Evolutionary conservation across 1,140 invertebrate species (phyloP).

Genomic region (Platorchestia sp.): DNA sequence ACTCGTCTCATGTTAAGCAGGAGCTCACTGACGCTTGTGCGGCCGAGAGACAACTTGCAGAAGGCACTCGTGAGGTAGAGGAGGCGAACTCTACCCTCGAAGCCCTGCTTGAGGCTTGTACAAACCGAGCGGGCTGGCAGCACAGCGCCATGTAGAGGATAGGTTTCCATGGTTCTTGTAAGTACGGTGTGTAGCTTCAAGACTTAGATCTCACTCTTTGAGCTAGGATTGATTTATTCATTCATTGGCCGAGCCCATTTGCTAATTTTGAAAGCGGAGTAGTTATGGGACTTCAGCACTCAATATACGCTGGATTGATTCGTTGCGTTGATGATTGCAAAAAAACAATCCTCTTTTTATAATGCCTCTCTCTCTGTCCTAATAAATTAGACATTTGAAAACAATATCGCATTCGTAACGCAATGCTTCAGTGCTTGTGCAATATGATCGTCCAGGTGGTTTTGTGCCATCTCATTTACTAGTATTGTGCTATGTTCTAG

Average conservation of each 20-base stretch:
- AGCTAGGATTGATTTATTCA: background rate
- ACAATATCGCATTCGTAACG: background rate
- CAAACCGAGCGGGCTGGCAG: constrained; percentile 18
- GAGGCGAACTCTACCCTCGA: constrained; percentile 33
- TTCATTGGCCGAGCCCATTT: background rate
- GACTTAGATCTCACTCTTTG: background rate
- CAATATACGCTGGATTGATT: background rate
- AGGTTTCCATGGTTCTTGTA: background rate
- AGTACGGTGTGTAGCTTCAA: background rate
- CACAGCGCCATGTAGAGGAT: constrained; percentile 1
- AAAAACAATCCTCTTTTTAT: background rate
- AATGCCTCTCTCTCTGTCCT: background rate
- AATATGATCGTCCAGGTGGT: constrained; percentile 23
- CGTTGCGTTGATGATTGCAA: background rate
- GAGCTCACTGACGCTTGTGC: constrained; percentile 28
- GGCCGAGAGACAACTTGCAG: constrained; percentile 18
- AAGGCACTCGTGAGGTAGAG: constrained; percentile 30
- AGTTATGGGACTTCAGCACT: background rate
- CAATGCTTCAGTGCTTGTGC: background rate
- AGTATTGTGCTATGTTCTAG: constrained; percentile 46
- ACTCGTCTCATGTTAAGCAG: constrained; percentile 22
- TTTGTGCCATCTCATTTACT: background rate
- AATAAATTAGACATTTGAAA: background rate
- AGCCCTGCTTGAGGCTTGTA: constrained; percentile 51
- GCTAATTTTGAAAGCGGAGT: background rate